Conservation (phyloP, 1,140 invertebrate species). For the Idris sp. region DNA sequence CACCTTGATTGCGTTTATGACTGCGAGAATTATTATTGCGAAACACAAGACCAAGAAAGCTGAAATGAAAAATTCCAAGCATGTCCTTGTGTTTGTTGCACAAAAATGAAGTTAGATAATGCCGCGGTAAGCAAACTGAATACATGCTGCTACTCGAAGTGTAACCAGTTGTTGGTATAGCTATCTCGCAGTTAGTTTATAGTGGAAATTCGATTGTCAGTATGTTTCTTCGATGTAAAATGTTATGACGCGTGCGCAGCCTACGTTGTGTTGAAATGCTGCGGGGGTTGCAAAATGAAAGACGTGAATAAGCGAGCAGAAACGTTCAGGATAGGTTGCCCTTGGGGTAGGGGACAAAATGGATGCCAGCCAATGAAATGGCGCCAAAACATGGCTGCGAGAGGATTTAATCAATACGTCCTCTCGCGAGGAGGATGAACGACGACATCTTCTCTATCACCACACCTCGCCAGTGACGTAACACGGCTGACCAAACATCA, state of each 20-base stretch:
- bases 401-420: conserved; percentile 78
- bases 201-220: conserved; percentile 68
- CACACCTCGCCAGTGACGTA: conserved; percentile 66
- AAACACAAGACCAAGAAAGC: neutral
- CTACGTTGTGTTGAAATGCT: conserved; percentile 17
- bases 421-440: conserved; percentile 59
- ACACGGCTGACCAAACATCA: conserved; percentile 55
- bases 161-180: conserved; percentile 47
- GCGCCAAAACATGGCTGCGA: conserved; percentile 73
- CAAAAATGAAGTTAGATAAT: conserved; percentile 34
- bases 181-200: conserved; percentile 47
- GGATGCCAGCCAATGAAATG: conserved; percentile 74
- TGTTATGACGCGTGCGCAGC: conserved; percentile 72
- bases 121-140: conserved; percentile 22
- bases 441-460: conserved; percentile 39
- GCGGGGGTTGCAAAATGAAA: conserved; percentile 40
- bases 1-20: too few species aligned
- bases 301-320: conserved; percentile 42
- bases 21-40: conserved; percentile 6
- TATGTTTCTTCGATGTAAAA: conserved; percentile 67
- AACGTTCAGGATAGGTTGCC: conserved; percentile 54
- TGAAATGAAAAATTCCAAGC: conserved; percentile 8
- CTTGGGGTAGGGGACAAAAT: conserved; percentile 71
- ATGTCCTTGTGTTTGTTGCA: conserved; percentile 10
- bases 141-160: conserved; percentile 15